phyloP scores from a whole-genome alignment of 2,888 invertebrate species.

The Ennomos erosarius region DNA sequence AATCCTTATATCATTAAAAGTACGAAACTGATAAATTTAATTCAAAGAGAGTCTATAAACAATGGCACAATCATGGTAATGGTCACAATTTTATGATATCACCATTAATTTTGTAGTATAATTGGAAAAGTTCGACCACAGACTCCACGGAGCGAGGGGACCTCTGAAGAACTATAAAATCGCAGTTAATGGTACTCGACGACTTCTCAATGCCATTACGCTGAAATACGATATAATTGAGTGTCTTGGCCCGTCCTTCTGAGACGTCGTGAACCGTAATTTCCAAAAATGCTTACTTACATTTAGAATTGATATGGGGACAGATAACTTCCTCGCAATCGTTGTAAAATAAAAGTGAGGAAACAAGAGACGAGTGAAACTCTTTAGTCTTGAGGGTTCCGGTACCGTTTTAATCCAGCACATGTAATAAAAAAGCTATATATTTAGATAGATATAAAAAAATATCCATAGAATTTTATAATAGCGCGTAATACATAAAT shows the following conservation, averaged over 20 bases:
- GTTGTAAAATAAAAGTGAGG: too few species aligned
- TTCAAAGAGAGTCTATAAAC: constrained; percentile 44
- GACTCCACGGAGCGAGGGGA: constrained; percentile 45
- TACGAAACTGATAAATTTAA: constrained; percentile 32
- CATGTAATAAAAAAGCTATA: too few species aligned
- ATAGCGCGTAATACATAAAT: too few species aligned
- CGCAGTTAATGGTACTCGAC: constrained; percentile 65
- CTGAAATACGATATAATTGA: constrained; percentile 66
- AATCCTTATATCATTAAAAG: constrained; percentile 24
- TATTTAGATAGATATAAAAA: too few species aligned
- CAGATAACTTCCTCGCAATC: constrained; percentile 21
- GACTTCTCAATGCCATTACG: constrained; percentile 70
- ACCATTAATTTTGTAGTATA: constrained; percentile 63
- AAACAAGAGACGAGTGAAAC: too few species aligned
- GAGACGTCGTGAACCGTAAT: constrained; percentile 37
- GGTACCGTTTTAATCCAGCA: too few species aligned
- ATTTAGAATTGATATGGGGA: constrained; percentile 29
- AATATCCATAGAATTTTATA: too few species aligned
- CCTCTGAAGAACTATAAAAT: constrained; percentile 71
- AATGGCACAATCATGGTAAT: constrained; percentile 50
- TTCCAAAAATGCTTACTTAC: constrained; percentile 28
- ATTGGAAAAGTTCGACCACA: constrained; percentile 69
- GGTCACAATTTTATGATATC: constrained; percentile 60
- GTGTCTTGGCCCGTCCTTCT: constrained; percentile 48
- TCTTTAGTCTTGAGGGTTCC: too few species aligned